Evolutionary conservation across 2,888 invertebrate species (phyloP).

Genomic region (Heliconius charithonia): DNA sequence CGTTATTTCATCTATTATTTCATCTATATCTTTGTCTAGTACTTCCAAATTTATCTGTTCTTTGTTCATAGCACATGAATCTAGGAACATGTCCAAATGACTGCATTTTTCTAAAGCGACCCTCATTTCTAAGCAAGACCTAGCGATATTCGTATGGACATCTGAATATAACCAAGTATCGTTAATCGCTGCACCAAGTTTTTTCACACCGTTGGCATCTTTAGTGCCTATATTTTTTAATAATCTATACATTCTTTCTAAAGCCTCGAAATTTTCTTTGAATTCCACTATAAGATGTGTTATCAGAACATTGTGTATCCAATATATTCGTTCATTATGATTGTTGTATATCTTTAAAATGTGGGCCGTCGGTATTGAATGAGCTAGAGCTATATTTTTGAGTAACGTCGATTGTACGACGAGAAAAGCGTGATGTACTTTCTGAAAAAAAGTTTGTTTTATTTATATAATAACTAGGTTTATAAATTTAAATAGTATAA

Average conservation of each 20-base stretch:
- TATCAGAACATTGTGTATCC: slow-evolving; percentile 70
- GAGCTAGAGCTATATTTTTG: slow-evolving; percentile 73
- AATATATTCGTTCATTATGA: slow-evolving; percentile 75
- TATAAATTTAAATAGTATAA: neutral
- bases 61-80: slow-evolving; percentile 71
- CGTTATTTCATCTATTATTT: slow-evolving; percentile 67
- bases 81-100: slow-evolving; percentile 72
- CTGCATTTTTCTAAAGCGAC: slow-evolving; percentile 69
- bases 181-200: slow-evolving; percentile 61
- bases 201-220: slow-evolving; percentile 58
- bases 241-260: slow-evolving; percentile 74
- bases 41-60: slow-evolving; percentile 67
- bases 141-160: slow-evolving; percentile 71
- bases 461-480: too few species aligned
- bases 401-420: slow-evolving; percentile 76
- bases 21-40: slow-evolving; percentile 71
- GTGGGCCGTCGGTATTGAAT: slow-evolving; percentile 59
- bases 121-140: slow-evolving; percentile 70
- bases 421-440: slow-evolving; percentile 77
- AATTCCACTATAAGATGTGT: slow-evolving; percentile 62
- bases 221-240: slow-evolving; percentile 69
- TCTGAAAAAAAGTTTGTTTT: slow-evolving; percentile 56
- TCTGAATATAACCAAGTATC: slow-evolving; percentile 76
- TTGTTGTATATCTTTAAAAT: slow-evolving; percentile 65
- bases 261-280: slow-evolving; percentile 61